Evolutionary conservation across 2,888 invertebrate species (phyloP).

Genomic region (Sepioteuthis lessoniana): DNA sequence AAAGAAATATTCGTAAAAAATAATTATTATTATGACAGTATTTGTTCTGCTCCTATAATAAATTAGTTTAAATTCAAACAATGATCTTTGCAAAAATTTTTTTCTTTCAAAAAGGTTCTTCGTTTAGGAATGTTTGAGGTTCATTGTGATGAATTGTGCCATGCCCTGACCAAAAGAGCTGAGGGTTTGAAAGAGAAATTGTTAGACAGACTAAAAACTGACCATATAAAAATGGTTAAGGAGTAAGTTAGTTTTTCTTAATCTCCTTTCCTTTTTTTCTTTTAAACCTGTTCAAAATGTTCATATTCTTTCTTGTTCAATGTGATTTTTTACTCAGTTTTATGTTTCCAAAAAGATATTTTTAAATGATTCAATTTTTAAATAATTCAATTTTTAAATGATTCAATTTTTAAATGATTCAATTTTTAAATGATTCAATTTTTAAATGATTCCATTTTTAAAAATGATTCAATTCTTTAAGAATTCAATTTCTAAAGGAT

Average conservation of each 20-base stretch:
- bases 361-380: background rate
- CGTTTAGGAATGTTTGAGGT: slow-evolving; percentile 90
- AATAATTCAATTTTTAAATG: too few relatives aligned
- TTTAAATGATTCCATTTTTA: background rate
- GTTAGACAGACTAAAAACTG: slow-evolving; percentile 83
- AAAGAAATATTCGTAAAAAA: too few relatives aligned
- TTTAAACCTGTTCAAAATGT: background rate
- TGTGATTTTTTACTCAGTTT: background rate
- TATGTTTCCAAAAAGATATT: background rate
- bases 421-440: background rate
- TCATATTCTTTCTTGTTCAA: background rate
- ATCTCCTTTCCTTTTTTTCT: background rate
- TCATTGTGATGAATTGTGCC: slow-evolving; percentile 86
- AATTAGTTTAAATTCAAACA: too few relatives aligned
- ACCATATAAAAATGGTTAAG: slow-evolving; percentile 87
- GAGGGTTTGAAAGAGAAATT: slow-evolving; percentile 82
- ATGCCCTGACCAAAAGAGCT: slow-evolving; percentile 82
- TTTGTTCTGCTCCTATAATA: too few relatives aligned
- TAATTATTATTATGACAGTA: too few relatives aligned
- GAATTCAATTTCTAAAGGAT: too few relatives aligned
- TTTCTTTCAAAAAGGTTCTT: slow-evolving; percentile 77
- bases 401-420: background rate
- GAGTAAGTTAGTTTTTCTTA: slow-evolving; percentile 78
- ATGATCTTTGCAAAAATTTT: background rate
- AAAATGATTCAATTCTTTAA: too few relatives aligned